phyloP scores from a whole-genome alignment of 2,797 vertebrate species.

The Paedocypris micromegethes region DNA sequence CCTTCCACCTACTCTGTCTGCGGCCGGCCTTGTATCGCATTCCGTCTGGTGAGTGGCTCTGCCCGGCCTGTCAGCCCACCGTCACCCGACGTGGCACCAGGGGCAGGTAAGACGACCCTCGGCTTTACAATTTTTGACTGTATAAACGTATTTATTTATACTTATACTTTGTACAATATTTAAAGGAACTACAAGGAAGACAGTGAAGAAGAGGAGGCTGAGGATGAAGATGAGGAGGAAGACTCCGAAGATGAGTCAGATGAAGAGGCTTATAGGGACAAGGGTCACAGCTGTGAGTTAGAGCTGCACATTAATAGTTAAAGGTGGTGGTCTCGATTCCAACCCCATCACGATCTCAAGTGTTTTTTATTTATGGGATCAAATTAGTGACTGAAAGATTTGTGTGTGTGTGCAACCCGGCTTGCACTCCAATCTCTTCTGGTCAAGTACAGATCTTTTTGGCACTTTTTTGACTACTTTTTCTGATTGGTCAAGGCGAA shows the following conservation, averaged over 20 bases:
- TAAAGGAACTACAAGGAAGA: slow-evolving; percentile 88
- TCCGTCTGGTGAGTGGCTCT: slow-evolving; percentile 90
- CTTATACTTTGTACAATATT: not conserved
- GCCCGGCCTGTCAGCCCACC: slow-evolving; percentile 90
- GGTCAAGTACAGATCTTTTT: no score
- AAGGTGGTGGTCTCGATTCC: no score
- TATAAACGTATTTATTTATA: no score
- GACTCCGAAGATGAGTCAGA: slow-evolving; percentile 78
- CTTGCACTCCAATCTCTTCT: no score
- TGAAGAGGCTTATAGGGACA: slow-evolving; percentile 81
- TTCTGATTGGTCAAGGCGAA: no score
- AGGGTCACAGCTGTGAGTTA: slow-evolving; percentile 85
- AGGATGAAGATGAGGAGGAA: slow-evolving; percentile 73
- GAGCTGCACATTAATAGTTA: not conserved
- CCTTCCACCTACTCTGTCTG: slow-evolving; percentile 96
- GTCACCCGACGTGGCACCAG: slow-evolving; percentile 81
- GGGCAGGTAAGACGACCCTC: slow-evolving; percentile 70
- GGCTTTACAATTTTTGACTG: not conserved
- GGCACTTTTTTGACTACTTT: no score
- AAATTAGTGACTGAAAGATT: no score
- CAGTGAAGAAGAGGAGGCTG: slow-evolving; percentile 78
- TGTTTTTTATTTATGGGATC: no score
- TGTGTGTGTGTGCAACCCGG: no score
- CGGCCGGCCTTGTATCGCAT: slow-evolving; percentile 87
- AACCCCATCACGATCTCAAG: no score